Conservation (phyloP, 2,113 vertebrate species). For the Ciconia stormi region DNA sequence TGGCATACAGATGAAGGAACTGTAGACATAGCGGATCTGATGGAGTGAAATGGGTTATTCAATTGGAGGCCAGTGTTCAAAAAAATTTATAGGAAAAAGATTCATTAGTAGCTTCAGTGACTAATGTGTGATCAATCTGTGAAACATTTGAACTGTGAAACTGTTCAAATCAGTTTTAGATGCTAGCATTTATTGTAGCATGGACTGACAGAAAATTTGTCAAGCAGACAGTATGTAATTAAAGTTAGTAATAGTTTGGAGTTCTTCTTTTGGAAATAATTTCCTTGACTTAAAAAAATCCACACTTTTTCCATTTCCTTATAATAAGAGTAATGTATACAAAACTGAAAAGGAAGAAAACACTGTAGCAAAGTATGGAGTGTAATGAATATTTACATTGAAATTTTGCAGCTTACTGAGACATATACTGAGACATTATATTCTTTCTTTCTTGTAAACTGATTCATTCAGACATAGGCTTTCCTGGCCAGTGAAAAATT, state of each 20-base stretch:
- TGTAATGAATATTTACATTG: background rate
- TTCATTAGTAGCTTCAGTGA: background rate
- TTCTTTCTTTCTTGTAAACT: background rate
- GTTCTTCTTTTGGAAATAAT: background rate
- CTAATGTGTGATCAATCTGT: background rate
- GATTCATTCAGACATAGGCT: background rate
- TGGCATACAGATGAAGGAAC: background rate
- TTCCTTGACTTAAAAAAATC: background rate
- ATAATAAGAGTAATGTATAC: background rate
- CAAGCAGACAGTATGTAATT: background rate
- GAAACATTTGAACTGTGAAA: background rate
- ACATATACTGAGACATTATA: background rate
- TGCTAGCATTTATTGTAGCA: background rate
- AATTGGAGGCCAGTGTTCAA: background rate
- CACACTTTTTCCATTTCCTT: background rate
- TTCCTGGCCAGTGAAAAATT: background rate
- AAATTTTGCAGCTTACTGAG: background rate
- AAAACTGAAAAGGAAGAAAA: background rate
- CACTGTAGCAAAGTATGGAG: background rate
- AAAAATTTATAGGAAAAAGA: background rate
- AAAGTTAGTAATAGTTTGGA: background rate
- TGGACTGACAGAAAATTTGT: background rate
- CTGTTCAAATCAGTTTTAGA: background rate
- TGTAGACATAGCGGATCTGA: background rate
- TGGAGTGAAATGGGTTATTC: background rate